Evolutionary conservation across 2,113 vertebrate genomes (phyloP), one percentile per base, ranked within the genome.

Genomic region (Salvelinus sp.): DNA sequence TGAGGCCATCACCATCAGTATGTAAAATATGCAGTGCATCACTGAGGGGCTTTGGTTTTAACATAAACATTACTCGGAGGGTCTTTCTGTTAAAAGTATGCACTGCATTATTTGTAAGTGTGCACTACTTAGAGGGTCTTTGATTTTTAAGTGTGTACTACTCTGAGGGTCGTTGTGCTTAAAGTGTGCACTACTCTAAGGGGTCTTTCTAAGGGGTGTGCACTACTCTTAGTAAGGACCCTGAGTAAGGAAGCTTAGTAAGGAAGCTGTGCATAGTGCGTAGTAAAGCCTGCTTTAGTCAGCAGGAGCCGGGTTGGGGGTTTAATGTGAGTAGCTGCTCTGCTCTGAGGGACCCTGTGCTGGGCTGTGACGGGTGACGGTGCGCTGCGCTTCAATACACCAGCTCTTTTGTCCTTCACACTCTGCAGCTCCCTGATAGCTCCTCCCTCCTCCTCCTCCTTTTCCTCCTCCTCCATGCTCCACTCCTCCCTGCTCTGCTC

Each of bases 391-490:
- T 90, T 92, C 82, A 92, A 89, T 92, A 90, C 91, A 87, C 89
- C 91, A 83, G 89, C 91, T 93, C 91, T 91, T 93, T 93, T 93
- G 93, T 93, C 92, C 93, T 94, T 94, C 93, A 94, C 93, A 94
- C 93, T 93, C 90, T 91, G 92, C 90, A 87, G 91, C 90, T 82
- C 89, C 65, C 89, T 91, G 91, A 93, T 92, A 92, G 92, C 93
- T 92, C 91, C 91, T 91, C 88, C 75, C 91, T 90, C 67, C 25
- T 79, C 76, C 79, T 77, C 78, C 76, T 75, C 79, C 72, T 79
- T 78, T 73, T 81, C 82, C 82, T 81, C 74, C 68, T 74, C 68
- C 80, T 79, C 79, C 79, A 80, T 78, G 77, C 82, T 78, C 72
- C 81, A 82, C 77, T 81, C 82, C 82, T 81, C 74, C 70, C 79